Base-by-base conservation (phyloP, 1,140 invertebrate genomes). In the Psix sp. region DNA sequence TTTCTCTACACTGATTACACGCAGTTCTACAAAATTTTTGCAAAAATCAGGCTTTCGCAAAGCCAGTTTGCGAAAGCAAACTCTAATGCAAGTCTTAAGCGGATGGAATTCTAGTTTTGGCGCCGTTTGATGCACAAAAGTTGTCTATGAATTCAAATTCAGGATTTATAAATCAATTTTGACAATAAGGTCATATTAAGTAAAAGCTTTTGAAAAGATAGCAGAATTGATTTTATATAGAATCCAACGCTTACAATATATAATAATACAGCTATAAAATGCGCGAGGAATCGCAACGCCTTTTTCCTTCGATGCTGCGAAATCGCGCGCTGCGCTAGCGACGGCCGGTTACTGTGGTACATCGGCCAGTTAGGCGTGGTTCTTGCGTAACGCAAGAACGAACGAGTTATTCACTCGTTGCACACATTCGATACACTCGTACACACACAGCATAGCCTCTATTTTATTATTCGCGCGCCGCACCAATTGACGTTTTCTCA, bases 301-400 rank as follows among this genome's bases (percentile, higher is more conserved):
- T 54, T 20, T 48, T 31, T 35, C 24, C 2, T 43, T 67, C 46
- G 67, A 76, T 66, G 65, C 57, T 68, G 52, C 63, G 65, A 72
- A 73, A 75, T 67, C 45, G 60, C 21, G 36, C 26, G 45, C 49
- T 26, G 45, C 67, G 42, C 35, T 49, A 62, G 60, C 60, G 60
- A 67, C 74, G 62, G 62, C 51, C 62, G 57, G 74, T 71, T 49
- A 75, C 73, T 29, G 54, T 35, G 54, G 80, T 76, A 77, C 75
- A 76, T 78, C 73, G 77, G 56, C 67, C 76, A 74, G 76, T 83
- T 85, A 85, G 85, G 84, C 82, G 84, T 85, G 84, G 85, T 85
- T 83, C 81, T 87, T 87, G 81, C 84, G 83, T 83, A 87, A 86
- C 79, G 74, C 72, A 79, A 81, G 84, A 80, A 72, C 80, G 79